These are phyloP conservation scores for Ancistrus triradiatus DNA, from an alignment of 2,113 vertebrate genomes.

Conservation along the genomic window DNA sequence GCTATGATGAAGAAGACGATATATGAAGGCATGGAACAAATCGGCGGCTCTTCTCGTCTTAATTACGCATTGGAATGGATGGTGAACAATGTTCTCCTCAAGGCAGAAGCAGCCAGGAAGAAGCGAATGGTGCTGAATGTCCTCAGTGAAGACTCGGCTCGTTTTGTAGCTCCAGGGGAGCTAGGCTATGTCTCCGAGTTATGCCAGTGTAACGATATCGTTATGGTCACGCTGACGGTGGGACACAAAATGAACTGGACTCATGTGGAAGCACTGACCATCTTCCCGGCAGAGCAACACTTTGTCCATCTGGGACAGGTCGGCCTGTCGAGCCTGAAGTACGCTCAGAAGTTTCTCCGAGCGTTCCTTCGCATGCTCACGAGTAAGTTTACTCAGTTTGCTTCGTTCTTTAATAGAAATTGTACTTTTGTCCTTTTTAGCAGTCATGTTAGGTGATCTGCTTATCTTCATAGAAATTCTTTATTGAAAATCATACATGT, in stretches of 20 bases:
- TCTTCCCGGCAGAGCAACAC: conserved; percentile 70
- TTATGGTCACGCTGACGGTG: conserved; percentile 72
- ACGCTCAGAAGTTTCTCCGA: conserved; percentile 66
- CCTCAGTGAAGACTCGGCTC: conserved; percentile 67
- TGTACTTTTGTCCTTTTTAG: too few species aligned
- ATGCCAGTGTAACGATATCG: conserved; percentile 77
- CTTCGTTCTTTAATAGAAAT: background rate
- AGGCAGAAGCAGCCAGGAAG: conserved; percentile 53
- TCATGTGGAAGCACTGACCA: conserved; percentile 67
- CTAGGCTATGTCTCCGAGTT: conserved; percentile 64
- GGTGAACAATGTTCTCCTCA: conserved; percentile 65
- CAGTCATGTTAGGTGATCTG: too few species aligned
- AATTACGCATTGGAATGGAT: conserved; percentile 73
- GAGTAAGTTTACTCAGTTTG: conserved; percentile 64
- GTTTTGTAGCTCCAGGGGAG: conserved; percentile 58
- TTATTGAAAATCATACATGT: too few species aligned
- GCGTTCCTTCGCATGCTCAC: conserved; percentile 74
- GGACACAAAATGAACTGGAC: conserved; percentile 55
- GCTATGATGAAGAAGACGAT: conserved; percentile 68
- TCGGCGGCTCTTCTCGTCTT: conserved; percentile 61
- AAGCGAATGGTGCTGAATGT: conserved; percentile 67
- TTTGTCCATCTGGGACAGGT: conserved; percentile 60
- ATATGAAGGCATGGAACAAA: conserved; percentile 49
- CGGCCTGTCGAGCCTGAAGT: conserved; percentile 55
- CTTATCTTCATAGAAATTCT: too few species aligned